A percentile compares a stretch with the other conserved stretches of the same genome.
Conservation (phyloP, 2,797 vertebrate genomes). For the Nasua narica region DNA sequence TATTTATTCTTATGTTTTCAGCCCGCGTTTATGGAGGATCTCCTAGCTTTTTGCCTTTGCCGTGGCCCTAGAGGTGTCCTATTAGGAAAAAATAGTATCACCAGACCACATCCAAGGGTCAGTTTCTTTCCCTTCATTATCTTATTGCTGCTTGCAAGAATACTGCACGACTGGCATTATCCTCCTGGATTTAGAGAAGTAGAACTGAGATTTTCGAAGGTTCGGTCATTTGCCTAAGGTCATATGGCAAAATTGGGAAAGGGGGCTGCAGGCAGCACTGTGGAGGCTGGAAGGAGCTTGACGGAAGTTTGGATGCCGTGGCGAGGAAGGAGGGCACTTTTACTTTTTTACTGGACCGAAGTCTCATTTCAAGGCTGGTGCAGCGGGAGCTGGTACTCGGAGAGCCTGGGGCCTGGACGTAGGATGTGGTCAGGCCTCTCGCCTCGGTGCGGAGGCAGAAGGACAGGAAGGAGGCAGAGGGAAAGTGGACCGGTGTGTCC, state of each 20-base stretch:
- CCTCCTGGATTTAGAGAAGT: not conserved
- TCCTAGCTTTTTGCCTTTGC: not conserved
- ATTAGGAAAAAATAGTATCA: not conserved
- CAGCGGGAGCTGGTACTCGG: not conserved
- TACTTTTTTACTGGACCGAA: not conserved
- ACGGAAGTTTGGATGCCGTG: not conserved
- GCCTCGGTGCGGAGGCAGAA: not conserved
- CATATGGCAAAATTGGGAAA: not conserved
- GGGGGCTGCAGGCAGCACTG: not conserved
- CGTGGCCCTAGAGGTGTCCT: rapidly evolving
- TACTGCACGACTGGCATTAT: not conserved
- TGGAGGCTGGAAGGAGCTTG: not conserved
- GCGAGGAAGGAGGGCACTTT: not conserved
- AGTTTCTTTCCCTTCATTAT: not conserved
- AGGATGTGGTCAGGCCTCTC: not conserved
- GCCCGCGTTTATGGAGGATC: not conserved
- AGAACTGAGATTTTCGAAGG: not conserved
- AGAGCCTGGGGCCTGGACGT: not conserved
- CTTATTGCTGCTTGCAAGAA: not conserved
- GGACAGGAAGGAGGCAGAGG: not conserved
- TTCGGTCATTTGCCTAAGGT: not conserved
- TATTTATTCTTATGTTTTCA: not conserved
- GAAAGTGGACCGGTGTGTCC: rapidly evolving
- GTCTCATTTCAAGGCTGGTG: no score
- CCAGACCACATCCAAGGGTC: not conserved